phyloP scores from a whole-genome alignment of 2,797 vertebrate genomes.

The Schizopygopsis malacanthus region DNA sequence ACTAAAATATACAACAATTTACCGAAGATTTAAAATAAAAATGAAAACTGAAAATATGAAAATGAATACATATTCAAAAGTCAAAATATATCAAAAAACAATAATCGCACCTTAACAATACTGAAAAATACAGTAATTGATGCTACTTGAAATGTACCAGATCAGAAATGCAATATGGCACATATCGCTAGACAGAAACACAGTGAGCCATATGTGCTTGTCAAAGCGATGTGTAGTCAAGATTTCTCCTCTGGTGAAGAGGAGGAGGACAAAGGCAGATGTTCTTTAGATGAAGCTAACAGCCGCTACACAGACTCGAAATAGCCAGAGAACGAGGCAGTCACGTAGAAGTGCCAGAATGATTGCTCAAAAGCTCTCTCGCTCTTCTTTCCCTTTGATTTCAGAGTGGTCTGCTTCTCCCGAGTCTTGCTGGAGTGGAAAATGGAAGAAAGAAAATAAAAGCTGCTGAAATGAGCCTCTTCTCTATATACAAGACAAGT shows the following conservation, averaged over 20 bases:
- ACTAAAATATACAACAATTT: background rate
- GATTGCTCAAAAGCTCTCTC: constrained; percentile 43
- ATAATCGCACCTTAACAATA: background rate
- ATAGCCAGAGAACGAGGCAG: constrained; percentile 15
- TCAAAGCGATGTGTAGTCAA: constrained; percentile 34
- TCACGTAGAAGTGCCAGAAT: constrained; percentile 18
- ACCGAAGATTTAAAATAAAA: background rate
- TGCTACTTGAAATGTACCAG: background rate
- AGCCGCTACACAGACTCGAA: constrained; percentile 29
- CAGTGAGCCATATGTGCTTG: constrained; percentile 24
- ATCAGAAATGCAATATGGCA: constrained; percentile 28
- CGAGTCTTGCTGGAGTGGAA: constrained; percentile 33
- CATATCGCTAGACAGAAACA: background rate
- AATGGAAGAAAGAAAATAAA: constrained; percentile 50
- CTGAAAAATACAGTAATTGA: background rate
- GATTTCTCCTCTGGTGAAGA: background rate
- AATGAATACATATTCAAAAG: background rate
- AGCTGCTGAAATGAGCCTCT: constrained; percentile 45
- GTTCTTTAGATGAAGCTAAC: constrained; percentile 45
- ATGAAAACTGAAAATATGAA: background rate
- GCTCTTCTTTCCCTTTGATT: constrained; percentile 45
- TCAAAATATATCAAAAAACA: background rate
- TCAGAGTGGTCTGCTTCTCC: constrained; percentile 40
- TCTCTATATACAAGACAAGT: constrained; percentile 39
- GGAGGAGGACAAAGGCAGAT: constrained; percentile 37